phyloP scores from a whole-genome alignment of 2,113 vertebrate species.

The Carassius auratus region DNA sequence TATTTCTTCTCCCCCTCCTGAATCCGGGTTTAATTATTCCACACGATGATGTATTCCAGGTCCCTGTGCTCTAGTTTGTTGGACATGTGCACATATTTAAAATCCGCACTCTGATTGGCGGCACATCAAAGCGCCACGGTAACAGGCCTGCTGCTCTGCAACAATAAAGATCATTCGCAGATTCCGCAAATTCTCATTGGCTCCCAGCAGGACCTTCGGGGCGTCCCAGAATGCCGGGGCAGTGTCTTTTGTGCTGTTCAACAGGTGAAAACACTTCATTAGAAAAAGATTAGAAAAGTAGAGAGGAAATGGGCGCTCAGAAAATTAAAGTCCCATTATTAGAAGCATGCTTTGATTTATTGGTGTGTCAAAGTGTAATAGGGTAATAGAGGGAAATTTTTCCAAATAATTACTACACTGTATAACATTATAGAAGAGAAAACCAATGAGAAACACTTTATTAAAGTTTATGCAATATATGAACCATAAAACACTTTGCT shows the following conservation, averaged over 20 bases:
- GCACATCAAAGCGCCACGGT: constrained; percentile 59
- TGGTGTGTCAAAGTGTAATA: constrained; percentile 42
- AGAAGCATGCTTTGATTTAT: constrained; percentile 52
- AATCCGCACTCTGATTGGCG: constrained; percentile 56
- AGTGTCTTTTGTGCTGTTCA: constrained; percentile 46
- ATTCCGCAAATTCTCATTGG: constrained; percentile 55
- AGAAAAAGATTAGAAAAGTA: constrained; percentile 31
- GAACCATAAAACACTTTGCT: background rate
- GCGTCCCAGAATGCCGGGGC: constrained; percentile 46
- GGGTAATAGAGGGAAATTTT: constrained; percentile 44
- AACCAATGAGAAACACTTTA: background rate
- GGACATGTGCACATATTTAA: constrained; percentile 62
- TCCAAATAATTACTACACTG: constrained; percentile 34
- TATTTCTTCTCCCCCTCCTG: constrained; percentile 16
- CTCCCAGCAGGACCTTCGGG: constrained; percentile 47
- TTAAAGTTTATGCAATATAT: background rate
- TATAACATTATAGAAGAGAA: constrained; percentile 37
- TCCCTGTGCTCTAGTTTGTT: constrained; percentile 33
- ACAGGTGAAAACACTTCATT: constrained; percentile 59
- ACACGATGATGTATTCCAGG: constrained; percentile 32
- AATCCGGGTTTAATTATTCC: constrained; percentile 55
- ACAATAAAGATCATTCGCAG: constrained; percentile 61
- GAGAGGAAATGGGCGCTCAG: constrained; percentile 45
- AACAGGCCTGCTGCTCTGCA: constrained; percentile 54
- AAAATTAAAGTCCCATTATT: constrained; percentile 44